Evolutionary conservation across 2,797 vertebrate genomes (phyloP).

Genomic region (Eulemur albifrons): DNA sequence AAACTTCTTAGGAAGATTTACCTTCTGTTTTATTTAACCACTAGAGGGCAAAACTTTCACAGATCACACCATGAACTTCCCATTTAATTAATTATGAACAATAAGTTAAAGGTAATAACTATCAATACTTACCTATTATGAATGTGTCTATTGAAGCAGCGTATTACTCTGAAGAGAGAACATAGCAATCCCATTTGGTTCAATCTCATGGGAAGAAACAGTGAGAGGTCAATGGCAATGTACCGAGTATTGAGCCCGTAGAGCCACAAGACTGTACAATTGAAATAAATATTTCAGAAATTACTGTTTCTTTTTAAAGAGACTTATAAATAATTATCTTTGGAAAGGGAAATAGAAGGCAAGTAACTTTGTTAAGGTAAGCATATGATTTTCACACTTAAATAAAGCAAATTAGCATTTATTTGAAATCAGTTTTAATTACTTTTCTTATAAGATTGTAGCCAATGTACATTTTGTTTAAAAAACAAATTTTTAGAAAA

Average conservation of each 20-base stretch:
- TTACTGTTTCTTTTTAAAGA: background rate
- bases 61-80: conserved; percentile 23
- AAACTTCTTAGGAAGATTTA: background rate
- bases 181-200: conserved; percentile 15
- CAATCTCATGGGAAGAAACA: background rate
- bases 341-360: background rate
- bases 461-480: background rate
- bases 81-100: conserved; percentile 65
- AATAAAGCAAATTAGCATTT: background rate
- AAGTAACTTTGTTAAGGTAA: background rate
- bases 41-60: conserved; percentile 69
- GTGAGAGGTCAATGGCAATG: background rate
- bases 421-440: conserved; percentile 6
- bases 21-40: conserved; percentile 60
- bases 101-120: conserved; percentile 62
- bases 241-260: background rate
- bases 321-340: background rate
- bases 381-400: background rate
- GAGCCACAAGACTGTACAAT: background rate
- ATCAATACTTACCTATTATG: conserved; percentile 28
- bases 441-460: background rate
- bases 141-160: conserved; percentile 2
- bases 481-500: background rate
- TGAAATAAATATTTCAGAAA: conserved; percentile 44
- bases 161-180: background rate